phyloP scores from a whole-genome alignment of 2,888 invertebrate genomes.

The Crematogaster levior region DNA sequence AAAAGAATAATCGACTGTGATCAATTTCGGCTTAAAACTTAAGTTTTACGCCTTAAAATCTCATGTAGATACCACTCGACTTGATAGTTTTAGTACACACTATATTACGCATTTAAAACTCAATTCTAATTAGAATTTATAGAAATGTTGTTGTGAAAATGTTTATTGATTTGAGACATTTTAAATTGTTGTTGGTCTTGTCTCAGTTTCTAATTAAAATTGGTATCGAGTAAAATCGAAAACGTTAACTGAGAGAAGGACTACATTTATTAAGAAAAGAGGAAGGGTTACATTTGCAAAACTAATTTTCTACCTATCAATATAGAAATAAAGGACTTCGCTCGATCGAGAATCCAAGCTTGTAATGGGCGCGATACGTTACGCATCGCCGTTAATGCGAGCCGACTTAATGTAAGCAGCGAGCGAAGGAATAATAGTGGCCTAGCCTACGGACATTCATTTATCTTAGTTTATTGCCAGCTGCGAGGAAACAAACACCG shows the following conservation, averaged over 20 bases:
- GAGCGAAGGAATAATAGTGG: conserved; percentile 82
- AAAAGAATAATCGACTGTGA: too few species aligned
- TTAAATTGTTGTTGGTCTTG: too few species aligned
- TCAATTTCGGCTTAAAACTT: too few species aligned
- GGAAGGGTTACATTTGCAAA: background rate
- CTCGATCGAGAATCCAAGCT: conserved; percentile 72
- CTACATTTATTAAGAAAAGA: too few species aligned
- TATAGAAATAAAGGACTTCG: conserved; percentile 44
- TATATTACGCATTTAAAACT: background rate
- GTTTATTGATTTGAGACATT: background rate
- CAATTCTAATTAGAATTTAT: background rate
- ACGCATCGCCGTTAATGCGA: conserved; percentile 77
- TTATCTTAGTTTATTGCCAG: conserved; percentile 84
- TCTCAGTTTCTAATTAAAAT: background rate
- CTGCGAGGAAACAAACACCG: conserved; percentile 83
- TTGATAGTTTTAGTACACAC: too few species aligned
- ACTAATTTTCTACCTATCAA: conserved; percentile 8
- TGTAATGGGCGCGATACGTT: conserved; percentile 75
- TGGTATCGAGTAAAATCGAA: background rate
- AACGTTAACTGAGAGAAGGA: too few species aligned
- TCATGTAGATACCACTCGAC: too few species aligned
- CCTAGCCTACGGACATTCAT: conserved; percentile 81
- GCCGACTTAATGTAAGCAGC: conserved; percentile 82
- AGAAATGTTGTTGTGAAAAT: background rate
- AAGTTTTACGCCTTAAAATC: too few species aligned